Evolutionary conservation across 2,888 invertebrate genomes (phyloP).

Genomic region (Ectemnius lituratus): DNA sequence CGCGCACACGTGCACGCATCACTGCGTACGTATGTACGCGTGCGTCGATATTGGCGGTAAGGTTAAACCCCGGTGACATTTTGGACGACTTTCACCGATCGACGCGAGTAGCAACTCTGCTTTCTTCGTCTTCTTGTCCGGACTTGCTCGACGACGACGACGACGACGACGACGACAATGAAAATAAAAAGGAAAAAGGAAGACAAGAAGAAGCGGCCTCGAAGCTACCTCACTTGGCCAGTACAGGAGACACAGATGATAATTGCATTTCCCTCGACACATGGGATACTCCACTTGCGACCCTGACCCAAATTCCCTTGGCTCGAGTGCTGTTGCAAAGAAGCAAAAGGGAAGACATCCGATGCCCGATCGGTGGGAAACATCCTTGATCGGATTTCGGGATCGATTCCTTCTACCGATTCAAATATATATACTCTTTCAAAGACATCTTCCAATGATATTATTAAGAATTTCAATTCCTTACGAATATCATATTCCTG

Average conservation of each 20-base stretch:
- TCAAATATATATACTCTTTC: too few species aligned
- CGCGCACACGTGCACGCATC: too few species aligned
- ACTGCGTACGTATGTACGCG: constrained; percentile 19
- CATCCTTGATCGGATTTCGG: too few species aligned
- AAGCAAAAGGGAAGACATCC: neutral
- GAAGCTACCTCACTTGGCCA: constrained; percentile 9
- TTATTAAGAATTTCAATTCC: too few species aligned
- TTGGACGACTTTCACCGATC: constrained; percentile 75
- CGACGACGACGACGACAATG: constrained; percentile 23
- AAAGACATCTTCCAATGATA: too few species aligned
- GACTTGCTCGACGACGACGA: constrained; percentile 32
- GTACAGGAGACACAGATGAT: neutral
- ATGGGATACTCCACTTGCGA: constrained; percentile 9
- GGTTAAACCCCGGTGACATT: constrained; percentile 76
- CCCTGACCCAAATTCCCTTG: constrained; percentile 39
- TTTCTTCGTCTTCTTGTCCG: constrained; percentile 72
- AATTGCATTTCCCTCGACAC: constrained; percentile 6
- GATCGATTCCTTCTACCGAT: too few species aligned
- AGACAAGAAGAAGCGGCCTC: constrained; percentile 53
- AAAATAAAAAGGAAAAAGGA: neutral
- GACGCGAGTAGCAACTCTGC: constrained; percentile 60
- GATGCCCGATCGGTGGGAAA: neutral
- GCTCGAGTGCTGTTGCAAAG: neutral
- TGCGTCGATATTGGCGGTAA: constrained; percentile 63
- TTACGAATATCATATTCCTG: too few species aligned